phyloP scores from a whole-genome alignment of 2,888 invertebrate species.

The Cistogaster globosa region DNA sequence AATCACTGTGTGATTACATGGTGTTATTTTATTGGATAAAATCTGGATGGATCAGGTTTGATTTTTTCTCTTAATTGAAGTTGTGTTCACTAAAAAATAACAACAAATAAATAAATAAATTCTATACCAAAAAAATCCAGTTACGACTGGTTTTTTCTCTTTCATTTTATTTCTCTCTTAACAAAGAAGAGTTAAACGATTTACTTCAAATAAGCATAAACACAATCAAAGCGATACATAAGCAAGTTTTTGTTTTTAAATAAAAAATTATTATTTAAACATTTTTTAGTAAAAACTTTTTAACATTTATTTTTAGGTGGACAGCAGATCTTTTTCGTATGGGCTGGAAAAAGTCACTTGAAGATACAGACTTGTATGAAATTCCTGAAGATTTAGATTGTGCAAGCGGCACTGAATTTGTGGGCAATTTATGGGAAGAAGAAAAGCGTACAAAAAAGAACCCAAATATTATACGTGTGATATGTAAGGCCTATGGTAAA shows the following conservation, averaged over 20 bases:
- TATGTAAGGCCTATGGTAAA: constrained; percentile 83
- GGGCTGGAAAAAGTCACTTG: constrained; percentile 84
- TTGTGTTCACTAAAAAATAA: not conserved
- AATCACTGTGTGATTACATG: not conserved
- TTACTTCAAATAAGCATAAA: not conserved
- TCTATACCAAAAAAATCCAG: not conserved
- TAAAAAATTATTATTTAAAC: not conserved
- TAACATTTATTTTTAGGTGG: constrained; percentile 78
- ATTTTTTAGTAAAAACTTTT: not conserved
- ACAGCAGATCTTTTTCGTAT: constrained; percentile 83
- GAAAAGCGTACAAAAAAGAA: constrained; percentile 79
- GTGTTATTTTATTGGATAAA: not conserved
- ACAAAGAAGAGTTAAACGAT: not conserved
- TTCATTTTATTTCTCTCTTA: not conserved
- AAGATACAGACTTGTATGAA: constrained; percentile 85
- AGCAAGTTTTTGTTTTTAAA: not conserved
- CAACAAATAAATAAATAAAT: constrained; percentile 1
- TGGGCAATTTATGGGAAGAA: constrained; percentile 83
- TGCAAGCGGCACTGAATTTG: constrained; percentile 82
- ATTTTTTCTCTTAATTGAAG: not conserved
- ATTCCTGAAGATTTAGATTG: constrained; percentile 84
- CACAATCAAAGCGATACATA: constrained; percentile 1
- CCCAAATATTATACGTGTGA: constrained; percentile 83
- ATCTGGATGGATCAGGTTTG: constrained; percentile 20
- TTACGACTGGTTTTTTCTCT: constrained; percentile 1